Percentiles rank a stretch among this genome's conserved stretches.
Conservation (phyloP, 2,797 vertebrate genomes). For the Crenichthys baileyi region DNA sequence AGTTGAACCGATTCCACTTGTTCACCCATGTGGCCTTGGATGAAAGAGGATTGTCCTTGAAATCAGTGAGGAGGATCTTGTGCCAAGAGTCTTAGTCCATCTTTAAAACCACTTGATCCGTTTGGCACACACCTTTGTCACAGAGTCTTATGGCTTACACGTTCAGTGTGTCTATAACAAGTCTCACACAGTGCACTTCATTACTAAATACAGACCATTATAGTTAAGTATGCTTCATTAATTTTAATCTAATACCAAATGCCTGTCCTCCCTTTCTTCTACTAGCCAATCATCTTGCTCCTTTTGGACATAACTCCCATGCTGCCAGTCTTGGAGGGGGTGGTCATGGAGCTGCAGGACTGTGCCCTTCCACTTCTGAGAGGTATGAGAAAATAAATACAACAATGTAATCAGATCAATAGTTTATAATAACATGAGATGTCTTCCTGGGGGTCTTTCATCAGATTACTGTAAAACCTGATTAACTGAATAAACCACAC, state of each 20-base stretch:
- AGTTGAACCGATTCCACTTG: slow-evolving; percentile 32
- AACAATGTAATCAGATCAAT: neutral
- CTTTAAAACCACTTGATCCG: slow-evolving; percentile 59
- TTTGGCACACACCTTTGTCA: slow-evolving; percentile 22
- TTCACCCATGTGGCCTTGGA: neutral
- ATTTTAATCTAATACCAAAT: slow-evolving; percentile 2
- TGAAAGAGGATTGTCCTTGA: slow-evolving; percentile 50
- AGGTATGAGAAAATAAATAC: slow-evolving; percentile 74
- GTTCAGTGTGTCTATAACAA: slow-evolving; percentile 9
- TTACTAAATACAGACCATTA: neutral
- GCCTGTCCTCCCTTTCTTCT: neutral
- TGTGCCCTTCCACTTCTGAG: slow-evolving; percentile 92
- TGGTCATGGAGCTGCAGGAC: slow-evolving; percentile 97
- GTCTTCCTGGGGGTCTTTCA: neutral
- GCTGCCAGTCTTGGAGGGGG: slow-evolving; percentile 91
- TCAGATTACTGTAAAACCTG: neutral
- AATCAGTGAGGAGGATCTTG: slow-evolving; percentile 39
- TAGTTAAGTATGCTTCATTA: slow-evolving; percentile 3
- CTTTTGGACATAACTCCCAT: slow-evolving; percentile 94
- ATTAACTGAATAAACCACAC: neutral
- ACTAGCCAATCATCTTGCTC: slow-evolving; percentile 87
- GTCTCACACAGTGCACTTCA: neutral
- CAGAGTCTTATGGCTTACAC: slow-evolving; percentile 31
- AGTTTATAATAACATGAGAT: neutral
- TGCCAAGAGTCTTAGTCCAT: slow-evolving; percentile 49